Percentiles rank a stretch among this genome's conserved stretches.
phyloP scores from a whole-genome alignment of 2,113 vertebrate genomes.

The Telmatochromis sp. region DNA sequence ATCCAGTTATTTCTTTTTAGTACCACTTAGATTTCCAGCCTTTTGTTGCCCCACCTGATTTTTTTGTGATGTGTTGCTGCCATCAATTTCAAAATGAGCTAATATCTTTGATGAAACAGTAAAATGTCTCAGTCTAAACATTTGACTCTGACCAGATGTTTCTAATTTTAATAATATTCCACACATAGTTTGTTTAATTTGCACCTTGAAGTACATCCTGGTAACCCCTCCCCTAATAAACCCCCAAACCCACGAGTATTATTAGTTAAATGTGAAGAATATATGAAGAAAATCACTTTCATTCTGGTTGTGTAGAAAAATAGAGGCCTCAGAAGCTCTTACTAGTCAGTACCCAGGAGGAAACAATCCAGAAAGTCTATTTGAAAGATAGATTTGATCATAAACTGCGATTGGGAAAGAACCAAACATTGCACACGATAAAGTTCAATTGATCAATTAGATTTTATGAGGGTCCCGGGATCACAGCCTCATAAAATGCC shows the following conservation, averaged over 20 bases:
- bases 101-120: not conserved
- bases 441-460: not conserved
- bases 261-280: not conserved
- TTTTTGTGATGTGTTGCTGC: not conserved
- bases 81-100: not conserved
- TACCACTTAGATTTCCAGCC: not conserved
- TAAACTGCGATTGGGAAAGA: not conserved
- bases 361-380: not conserved
- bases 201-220: not conserved
- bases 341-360: not conserved
- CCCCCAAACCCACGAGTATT: not conserved
- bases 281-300: not conserved
- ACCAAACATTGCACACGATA: not conserved
- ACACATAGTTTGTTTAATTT: not conserved
- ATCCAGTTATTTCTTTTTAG: not conserved
- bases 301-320: not conserved
- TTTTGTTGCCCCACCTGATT: fast-evolving
- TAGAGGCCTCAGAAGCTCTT: no score
- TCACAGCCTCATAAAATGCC: not conserved
- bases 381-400: not conserved
- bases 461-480: not conserved
- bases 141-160: not conserved
- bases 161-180: not conserved
- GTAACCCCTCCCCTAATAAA: not conserved
- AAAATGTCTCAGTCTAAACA: not conserved